Conservation (phyloP, 2,888 invertebrate genomes). For the Zonitis immaculata region DNA sequence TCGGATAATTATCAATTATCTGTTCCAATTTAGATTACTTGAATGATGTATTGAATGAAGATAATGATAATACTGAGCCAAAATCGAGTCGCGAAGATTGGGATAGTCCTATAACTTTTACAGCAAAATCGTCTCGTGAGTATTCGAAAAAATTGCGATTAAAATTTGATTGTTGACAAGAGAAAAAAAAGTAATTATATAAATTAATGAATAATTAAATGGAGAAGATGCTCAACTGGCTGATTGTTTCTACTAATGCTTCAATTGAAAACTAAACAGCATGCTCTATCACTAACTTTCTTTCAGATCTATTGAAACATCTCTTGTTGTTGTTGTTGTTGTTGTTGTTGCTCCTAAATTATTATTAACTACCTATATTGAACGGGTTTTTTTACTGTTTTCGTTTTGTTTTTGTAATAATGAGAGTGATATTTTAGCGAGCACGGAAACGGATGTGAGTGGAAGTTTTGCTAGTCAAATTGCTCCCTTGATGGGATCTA, state of each 20-base stretch:
- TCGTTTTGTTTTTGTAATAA: not conserved
- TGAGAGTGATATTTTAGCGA: constrained; percentile 40
- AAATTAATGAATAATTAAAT: constrained; percentile 4
- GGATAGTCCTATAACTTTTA: constrained; percentile 87
- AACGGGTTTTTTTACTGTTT: not conserved
- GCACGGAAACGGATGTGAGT: constrained; percentile 45
- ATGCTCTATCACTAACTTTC: constrained; percentile 6
- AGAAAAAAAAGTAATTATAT: not conserved
- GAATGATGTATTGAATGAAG: constrained; percentile 73
- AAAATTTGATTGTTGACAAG: not conserved
- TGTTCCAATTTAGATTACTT: constrained; percentile 66
- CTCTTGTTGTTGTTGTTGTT: constrained; percentile 11
- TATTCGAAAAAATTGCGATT: too few species aligned
- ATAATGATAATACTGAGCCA: constrained; percentile 53
- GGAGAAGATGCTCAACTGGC: constrained; percentile 17
- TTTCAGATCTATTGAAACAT: not conserved
- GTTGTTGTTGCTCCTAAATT: not conserved
- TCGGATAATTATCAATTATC: too few species aligned
- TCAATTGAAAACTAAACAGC: constrained; percentile 5
- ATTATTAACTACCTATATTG: not conserved
- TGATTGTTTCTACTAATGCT: constrained; percentile 18
- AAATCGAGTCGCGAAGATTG: constrained; percentile 64
- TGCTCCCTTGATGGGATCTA: constrained; percentile 41
- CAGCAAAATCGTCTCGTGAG: constrained; percentile 85
- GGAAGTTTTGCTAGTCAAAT: constrained; percentile 44